Conservation (phyloP, 1,140 invertebrate species). For the Batillaria attramentaria region DNA sequence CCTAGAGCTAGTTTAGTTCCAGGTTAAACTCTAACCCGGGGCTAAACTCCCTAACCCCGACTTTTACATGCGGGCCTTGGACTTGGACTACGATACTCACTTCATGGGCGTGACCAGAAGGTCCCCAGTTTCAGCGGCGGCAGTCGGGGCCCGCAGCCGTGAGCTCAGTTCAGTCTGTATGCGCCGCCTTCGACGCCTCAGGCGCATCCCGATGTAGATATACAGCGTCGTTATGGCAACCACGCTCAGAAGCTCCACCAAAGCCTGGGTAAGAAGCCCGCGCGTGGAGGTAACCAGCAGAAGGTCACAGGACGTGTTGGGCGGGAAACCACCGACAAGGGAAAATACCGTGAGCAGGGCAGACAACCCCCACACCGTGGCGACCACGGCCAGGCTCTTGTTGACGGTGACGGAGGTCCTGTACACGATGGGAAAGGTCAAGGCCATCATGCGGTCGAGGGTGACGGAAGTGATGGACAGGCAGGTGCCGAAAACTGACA, state of each 20-base stretch:
- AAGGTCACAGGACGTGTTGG: not conserved
- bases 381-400: not conserved
- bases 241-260: not conserved
- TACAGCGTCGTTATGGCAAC: not conserved
- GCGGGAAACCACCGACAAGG: not conserved
- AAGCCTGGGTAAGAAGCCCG: not conserved
- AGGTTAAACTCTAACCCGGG: too few relatives aligned
- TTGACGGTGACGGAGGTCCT: not conserved
- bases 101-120: not conserved
- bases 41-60: too few relatives aligned
- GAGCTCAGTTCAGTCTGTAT: not conserved
- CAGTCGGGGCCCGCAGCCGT: too few relatives aligned
- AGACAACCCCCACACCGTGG: not conserved
- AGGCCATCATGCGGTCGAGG: slow-evolving; percentile 1
- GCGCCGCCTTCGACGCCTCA: not conserved
- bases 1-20: too few relatives aligned
- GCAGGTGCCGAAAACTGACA: slow-evolving; percentile 5
- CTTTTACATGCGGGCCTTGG: too few relatives aligned
- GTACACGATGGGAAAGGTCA: slow-evolving; percentile 17
- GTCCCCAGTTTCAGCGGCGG: not conserved
- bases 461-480: slow-evolving; percentile 6
- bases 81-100: not conserved
- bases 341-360: not conserved
- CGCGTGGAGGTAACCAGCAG: not conserved
- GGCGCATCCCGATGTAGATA: not conserved